A percentile compares a stretch with the other conserved stretches of the same genome.
Evolutionary conservation across 2,888 invertebrate species (phyloP).

Genomic region (Noctua comes): DNA sequence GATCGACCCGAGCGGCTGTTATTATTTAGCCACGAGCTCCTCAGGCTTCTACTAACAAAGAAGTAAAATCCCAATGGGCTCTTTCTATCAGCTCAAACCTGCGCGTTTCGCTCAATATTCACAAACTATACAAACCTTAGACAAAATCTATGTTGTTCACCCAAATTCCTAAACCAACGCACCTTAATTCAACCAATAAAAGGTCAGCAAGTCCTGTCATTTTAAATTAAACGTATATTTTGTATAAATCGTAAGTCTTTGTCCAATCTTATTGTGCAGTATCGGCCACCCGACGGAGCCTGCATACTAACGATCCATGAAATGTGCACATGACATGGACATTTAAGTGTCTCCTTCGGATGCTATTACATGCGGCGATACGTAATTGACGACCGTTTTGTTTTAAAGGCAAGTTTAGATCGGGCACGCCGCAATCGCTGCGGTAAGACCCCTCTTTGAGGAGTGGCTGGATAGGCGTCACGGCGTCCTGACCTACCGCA

Average conservation of each 20-base stretch:
- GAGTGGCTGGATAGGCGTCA: too few species aligned
- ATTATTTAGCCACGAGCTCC: too few species aligned
- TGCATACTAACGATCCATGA: conserved; percentile 78
- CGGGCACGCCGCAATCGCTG: too few species aligned
- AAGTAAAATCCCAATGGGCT: not conserved
- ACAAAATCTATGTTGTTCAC: conserved; percentile 4
- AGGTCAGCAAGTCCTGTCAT: conserved; percentile 41
- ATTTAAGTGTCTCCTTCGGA: conserved; percentile 70
- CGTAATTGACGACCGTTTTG: conserved; percentile 48
- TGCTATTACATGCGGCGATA: conserved; percentile 65
- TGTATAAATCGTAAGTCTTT: conserved; percentile 56
- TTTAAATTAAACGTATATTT: conserved; percentile 48
- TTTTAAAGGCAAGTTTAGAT: conserved; percentile 15
- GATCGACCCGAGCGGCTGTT: too few species aligned
- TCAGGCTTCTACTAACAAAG: not conserved
- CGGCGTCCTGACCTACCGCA: too few species aligned
- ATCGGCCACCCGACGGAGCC: conserved; percentile 60
- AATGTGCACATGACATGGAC: conserved; percentile 70
- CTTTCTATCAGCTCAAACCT: not conserved
- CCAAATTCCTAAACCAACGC: conserved; percentile 47
- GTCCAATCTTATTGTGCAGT: conserved; percentile 67
- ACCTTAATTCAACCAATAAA: conserved; percentile 37
- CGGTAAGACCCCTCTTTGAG: too few species aligned
- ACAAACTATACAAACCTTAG: not conserved
- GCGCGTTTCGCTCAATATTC: not conserved